Evolutionary conservation across 2,888 invertebrate species (phyloP), one percentile per base, ranked within the genome.

Genomic region (Zygothrica quintamaculata): DNA sequence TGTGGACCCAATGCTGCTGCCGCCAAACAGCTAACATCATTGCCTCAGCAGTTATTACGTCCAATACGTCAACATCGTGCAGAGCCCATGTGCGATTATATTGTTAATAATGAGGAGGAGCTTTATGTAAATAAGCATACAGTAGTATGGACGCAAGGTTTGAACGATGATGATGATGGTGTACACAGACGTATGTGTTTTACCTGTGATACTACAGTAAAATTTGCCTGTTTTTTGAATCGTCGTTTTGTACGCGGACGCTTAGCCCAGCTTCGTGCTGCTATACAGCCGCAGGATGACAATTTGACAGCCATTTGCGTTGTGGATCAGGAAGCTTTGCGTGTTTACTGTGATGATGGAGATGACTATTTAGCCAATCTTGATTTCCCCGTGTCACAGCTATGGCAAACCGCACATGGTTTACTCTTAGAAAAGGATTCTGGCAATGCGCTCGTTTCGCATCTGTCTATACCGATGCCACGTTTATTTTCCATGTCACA

Each of bases 341-440:
- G 94, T 85, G 95, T 96, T 1, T 97, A 95, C 78, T 94, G 95
- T 0, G 93, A 93, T 37, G 94, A 95, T 75, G 97, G 97, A 0
- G 94, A 97, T 89, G 96, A 97, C 88, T 98, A 95, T 84, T 92
- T 95, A 7, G 93, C 96, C 0, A 94, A 95, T 74, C 92, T 97
- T 37, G 97, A 97, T 1, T 94, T 94, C 84, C 93, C 96, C 92
- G 95, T 97, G 1, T 94, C 95, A 44, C 94, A 94, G 80, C 93
- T 96, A 0, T 98, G 97, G 97, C 93, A 94, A 0, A 96, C 96
- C 77, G 95, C 95, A 85, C 96, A 94, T 91, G 98, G 98, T 1
- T 93, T 98, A 26, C 90, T 98, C 40, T 92, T 98, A 70, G 97
- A 98, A 90, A 95, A 95, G 73, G 93, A 94, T 57, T 92, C 93